phyloP scores from a whole-genome alignment of 2,888 invertebrate species.

The Tinea trinotella region DNA sequence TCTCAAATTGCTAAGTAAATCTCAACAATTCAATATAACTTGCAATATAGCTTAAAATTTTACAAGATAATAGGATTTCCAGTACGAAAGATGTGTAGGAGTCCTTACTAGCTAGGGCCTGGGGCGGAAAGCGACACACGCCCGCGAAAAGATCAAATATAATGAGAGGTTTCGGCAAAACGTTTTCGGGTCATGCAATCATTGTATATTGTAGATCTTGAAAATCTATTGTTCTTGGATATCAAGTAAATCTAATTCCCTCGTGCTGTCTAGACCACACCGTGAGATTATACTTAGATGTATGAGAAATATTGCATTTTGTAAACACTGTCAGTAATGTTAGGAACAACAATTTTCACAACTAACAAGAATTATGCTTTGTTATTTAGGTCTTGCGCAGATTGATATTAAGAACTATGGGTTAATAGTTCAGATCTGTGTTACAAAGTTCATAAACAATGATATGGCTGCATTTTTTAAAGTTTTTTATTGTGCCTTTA shows the following conservation, averaged over 20 bases:
- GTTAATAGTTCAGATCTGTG: too few species aligned
- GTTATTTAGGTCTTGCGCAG: too few species aligned
- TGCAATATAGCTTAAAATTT: not conserved
- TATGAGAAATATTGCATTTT: conserved; percentile 11
- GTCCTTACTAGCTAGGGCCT: conserved; percentile 22
- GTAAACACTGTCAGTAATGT: not conserved
- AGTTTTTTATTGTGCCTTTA: too few species aligned
- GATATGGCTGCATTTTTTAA: too few species aligned
- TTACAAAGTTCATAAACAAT: too few species aligned
- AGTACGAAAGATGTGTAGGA: conserved; percentile 6
- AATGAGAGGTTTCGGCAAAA: conserved; percentile 43
- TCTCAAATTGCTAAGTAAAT: not conserved
- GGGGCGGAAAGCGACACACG: conserved; percentile 27
- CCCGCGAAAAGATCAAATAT: conserved; percentile 44
- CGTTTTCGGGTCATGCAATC: conserved; percentile 37
- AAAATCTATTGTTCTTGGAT: conserved; percentile 32
- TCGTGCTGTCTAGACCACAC: conserved; percentile 1
- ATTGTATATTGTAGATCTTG: conserved; percentile 41
- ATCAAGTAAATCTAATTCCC: conserved; percentile 23
- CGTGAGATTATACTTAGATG: conserved; percentile 1
- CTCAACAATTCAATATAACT: not conserved
- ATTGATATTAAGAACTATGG: too few species aligned
- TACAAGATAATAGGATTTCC: not conserved
- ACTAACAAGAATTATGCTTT: too few species aligned
- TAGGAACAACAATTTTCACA: not conserved